Percentiles rank a stretch among this genome's conserved stretches.
Evolutionary conservation across 2,113 vertebrate genomes (phyloP).

Genomic region (Strix aluco): DNA sequence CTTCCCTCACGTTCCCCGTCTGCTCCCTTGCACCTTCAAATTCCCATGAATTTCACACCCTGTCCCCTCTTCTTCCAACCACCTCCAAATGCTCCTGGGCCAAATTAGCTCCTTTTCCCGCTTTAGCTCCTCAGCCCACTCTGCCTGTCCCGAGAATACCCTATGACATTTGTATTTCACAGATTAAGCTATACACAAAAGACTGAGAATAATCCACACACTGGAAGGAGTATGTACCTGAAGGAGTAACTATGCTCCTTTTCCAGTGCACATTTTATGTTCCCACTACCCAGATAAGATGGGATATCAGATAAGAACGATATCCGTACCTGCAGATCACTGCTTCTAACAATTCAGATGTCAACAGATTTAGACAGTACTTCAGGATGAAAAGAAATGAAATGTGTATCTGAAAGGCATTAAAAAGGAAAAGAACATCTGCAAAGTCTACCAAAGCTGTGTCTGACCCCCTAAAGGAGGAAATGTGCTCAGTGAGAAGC

Average conservation of each 20-base stretch:
- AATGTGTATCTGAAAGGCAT: neutral
- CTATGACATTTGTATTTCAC: neutral
- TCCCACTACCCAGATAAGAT: neutral
- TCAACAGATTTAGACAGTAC: neutral
- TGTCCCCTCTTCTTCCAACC: neutral
- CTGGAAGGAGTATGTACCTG: neutral
- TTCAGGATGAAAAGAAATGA: neutral
- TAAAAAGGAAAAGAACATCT: neutral
- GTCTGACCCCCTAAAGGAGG: neutral
- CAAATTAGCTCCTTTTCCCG: neutral
- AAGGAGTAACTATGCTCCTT: neutral
- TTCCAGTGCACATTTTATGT: neutral
- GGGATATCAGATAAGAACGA: neutral
- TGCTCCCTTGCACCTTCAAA: neutral
- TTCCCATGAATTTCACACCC: neutral
- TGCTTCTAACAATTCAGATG: neutral
- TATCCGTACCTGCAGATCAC: neutral
- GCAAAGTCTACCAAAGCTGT: neutral
- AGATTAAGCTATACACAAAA: neutral
- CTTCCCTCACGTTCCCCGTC: neutral
- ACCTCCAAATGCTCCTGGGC: neutral
- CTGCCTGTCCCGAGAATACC: neutral
- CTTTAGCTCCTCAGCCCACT: neutral
- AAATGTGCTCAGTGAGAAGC: neutral
- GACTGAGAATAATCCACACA: neutral